phyloP scores from a whole-genome alignment of 2,888 invertebrate genomes.

The Pristionchus arcanus region DNA sequence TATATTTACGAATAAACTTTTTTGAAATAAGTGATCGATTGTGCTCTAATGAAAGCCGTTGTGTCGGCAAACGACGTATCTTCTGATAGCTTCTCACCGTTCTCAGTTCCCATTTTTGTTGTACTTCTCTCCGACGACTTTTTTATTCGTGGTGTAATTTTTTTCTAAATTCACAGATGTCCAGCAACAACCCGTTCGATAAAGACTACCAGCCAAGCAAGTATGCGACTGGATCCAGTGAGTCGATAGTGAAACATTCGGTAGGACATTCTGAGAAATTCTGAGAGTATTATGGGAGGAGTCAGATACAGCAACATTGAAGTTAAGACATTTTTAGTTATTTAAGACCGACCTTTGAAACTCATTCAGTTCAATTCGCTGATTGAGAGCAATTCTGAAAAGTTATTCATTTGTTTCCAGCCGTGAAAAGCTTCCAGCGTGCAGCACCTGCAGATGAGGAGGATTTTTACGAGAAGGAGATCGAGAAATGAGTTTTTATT shows the following conservation, averaged over 20 bases:
- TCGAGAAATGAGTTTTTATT: conserved; percentile 69
- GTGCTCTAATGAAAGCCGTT: too few species aligned
- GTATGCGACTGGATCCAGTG: conserved; percentile 44
- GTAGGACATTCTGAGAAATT: too few species aligned
- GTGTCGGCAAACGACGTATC: too few species aligned
- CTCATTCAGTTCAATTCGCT: not conserved
- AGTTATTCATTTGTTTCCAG: not conserved
- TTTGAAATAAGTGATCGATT: too few species aligned
- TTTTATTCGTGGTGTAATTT: not conserved
- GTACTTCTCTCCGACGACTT: too few species aligned
- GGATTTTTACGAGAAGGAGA: conserved; percentile 74
- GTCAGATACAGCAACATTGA: not conserved
- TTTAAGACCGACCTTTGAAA: not conserved
- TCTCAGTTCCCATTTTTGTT: too few species aligned
- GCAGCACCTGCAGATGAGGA: conserved; percentile 69
- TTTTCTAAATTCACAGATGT: not conserved
- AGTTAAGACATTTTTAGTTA: not conserved
- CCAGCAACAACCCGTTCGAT: conserved; percentile 37
- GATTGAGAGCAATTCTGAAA: not conserved
- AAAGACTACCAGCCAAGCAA: conserved; percentile 27
- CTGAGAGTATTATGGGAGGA: too few species aligned
- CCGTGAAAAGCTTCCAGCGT: conserved; percentile 71
- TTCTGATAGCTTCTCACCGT: too few species aligned
- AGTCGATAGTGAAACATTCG: too few species aligned
- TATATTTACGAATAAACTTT: too few species aligned